These are phyloP conservation scores for Corythaeola cristata DNA, from an alignment of 2,113 vertebrate species.

Conservation along the genomic window DNA sequence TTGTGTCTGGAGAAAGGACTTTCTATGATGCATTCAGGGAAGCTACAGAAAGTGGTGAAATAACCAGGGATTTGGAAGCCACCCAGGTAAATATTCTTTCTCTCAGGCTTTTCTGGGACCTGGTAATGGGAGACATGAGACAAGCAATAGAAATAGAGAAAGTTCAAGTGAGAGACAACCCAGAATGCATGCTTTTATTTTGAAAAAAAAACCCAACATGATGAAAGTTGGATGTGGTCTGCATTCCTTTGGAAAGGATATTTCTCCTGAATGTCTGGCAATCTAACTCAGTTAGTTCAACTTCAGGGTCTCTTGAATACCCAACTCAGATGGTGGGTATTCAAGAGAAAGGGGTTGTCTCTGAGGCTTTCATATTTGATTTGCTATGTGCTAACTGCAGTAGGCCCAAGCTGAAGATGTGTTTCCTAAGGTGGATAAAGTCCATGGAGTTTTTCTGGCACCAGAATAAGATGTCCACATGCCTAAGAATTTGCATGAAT, in stretches of 20 bases:
- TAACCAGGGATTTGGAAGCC: slow-evolving; percentile 60
- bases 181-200: neutral
- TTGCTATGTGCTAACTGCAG: neutral
- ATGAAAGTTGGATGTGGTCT: neutral
- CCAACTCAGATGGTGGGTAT: neutral
- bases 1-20: slow-evolving; percentile 83
- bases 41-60: slow-evolving; percentile 76
- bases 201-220: neutral
- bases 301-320: neutral
- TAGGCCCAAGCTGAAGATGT: neutral
- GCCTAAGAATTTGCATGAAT: neutral
- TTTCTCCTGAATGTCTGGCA: neutral
- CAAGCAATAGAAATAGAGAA: neutral
- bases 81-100: slow-evolving; percentile 62
- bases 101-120: neutral
- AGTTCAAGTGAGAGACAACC: neutral
- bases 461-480: neutral
- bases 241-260: neutral
- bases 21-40: slow-evolving; percentile 83
- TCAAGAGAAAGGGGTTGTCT: neutral
- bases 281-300: neutral
- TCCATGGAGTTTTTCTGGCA: neutral
- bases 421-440: neutral
- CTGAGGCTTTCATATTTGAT: neutral
- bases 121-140: neutral